Conservation (phyloP, 2,113 vertebrate species). For the Chlamydotis undulata region DNA sequence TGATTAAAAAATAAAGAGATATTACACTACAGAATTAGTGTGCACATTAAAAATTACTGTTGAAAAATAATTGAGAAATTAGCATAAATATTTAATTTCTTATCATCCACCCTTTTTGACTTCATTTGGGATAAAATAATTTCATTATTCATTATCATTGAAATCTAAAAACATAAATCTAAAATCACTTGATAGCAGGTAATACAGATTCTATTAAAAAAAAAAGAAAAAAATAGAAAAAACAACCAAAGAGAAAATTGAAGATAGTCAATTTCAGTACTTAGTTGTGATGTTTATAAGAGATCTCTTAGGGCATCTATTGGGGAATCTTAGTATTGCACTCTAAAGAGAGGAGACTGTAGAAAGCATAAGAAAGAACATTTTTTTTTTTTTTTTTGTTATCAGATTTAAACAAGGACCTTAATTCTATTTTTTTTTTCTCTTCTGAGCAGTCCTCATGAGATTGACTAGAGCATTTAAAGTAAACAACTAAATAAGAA, state of each 20-base stretch:
- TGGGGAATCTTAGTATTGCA: conserved; percentile 68
- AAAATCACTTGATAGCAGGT: not conserved
- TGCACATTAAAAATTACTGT: conserved; percentile 2
- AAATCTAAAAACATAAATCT: conserved; percentile 26
- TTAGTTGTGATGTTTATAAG: conserved; percentile 12
- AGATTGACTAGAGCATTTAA: not conserved
- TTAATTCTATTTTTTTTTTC: not conserved
- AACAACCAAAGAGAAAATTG: not conserved
- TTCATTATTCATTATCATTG: not conserved
- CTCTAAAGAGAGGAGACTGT: not conserved
- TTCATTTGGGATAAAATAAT: conserved; percentile 12
- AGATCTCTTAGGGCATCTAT: conserved; percentile 77
- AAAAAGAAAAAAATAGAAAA: not conserved
- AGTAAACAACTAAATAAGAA: not conserved
- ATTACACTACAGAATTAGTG: conserved; percentile 3
- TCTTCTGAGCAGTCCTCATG: not conserved
- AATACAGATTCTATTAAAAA: not conserved
- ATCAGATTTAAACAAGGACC: not conserved
- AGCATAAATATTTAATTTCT: conserved; percentile 45
- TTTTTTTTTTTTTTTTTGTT: not conserved
- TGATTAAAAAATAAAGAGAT: conserved; percentile 17
- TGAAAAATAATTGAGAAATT: not conserved
- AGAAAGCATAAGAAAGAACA: not conserved
- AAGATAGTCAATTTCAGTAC: not conserved
- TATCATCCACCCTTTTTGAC: not conserved